Percentiles rank a stretch among this genome's conserved stretches.
Evolutionary conservation across 2,888 invertebrate genomes (phyloP).

Genomic region (Athetis lepigone): DNA sequence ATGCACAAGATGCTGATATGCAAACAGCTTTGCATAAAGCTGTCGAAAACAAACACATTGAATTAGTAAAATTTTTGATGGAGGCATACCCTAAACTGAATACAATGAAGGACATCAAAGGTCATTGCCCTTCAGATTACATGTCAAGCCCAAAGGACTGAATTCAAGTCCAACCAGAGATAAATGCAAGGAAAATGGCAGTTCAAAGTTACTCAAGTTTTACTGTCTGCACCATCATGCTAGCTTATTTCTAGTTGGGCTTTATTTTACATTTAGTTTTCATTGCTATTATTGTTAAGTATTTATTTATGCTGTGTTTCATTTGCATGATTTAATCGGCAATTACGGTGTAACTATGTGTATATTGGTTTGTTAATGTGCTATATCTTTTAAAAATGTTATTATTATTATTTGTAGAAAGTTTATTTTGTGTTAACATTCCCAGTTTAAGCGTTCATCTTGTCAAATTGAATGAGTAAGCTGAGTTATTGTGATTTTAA

Average conservation of each 20-base stretch:
- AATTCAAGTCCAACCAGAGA: conserved; percentile 21
- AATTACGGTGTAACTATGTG: conserved; percentile 27
- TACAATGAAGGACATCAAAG: conserved; percentile 81
- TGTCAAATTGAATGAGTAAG: conserved; percentile 1
- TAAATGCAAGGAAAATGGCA: conserved; percentile 2
- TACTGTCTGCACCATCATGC: conserved; percentile 20
- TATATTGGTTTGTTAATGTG: conserved; percentile 39
- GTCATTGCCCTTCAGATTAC: conserved; percentile 75
- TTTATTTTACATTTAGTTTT: conserved; percentile 28
- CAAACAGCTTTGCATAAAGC: conserved; percentile 95
- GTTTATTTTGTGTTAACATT: conserved; percentile 56
- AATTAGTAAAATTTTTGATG: conserved; percentile 83
- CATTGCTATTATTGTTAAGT: conserved; percentile 30
- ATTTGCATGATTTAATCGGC: conserved; percentile 35
- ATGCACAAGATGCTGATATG: conserved; percentile 94
- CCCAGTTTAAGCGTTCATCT: conserved; percentile 32
- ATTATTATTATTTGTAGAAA: conserved; percentile 46
- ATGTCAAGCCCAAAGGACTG: conserved; percentile 31
- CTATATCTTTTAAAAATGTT: conserved; percentile 51
- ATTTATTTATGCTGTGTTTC: conserved; percentile 26
- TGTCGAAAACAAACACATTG: conserved; percentile 87
- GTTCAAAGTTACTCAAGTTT: conserved; percentile 4
- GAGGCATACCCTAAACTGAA: conserved; percentile 78
- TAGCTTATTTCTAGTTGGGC: conserved; percentile 19
- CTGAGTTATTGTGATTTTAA: conserved; percentile 24